Percentiles rank a stretch among this genome's conserved stretches.
Evolutionary conservation across 2,888 invertebrate genomes (phyloP).

Genomic region (Hirtodrosophila histrioides): DNA sequence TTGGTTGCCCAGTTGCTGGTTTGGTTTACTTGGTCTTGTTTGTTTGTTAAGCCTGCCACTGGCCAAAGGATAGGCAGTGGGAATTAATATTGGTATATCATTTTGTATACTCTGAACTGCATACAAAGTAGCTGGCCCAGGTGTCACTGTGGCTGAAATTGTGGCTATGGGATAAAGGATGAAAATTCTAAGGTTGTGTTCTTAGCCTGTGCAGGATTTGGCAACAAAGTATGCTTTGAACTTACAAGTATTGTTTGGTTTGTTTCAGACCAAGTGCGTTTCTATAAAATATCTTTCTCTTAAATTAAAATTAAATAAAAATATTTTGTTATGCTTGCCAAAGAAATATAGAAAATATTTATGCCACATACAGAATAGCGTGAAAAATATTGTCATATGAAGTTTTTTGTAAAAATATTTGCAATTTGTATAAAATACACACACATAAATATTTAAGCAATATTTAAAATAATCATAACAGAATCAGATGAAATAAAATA

Average conservation of each 20-base stretch:
- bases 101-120: slow-evolving; percentile 35
- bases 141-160: slow-evolving; percentile 38
- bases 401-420: too few relatives aligned
- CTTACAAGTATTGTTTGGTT: not conserved
- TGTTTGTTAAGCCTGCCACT: slow-evolving; percentile 30
- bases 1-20: slow-evolving; percentile 20
- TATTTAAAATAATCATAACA: too few relatives aligned
- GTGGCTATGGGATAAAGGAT: slow-evolving; percentile 19
- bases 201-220: not conserved
- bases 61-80: slow-evolving; percentile 30
- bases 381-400: too few relatives aligned
- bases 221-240: not conserved
- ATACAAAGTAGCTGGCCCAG: slow-evolving; percentile 22
- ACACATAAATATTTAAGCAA: too few relatives aligned
- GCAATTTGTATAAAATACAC: too few relatives aligned
- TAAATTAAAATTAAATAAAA: too few relatives aligned
- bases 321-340: too few relatives aligned
- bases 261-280: too few relatives aligned
- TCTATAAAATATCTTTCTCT: too few relatives aligned
- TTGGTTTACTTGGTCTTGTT: slow-evolving; percentile 10
- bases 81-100: slow-evolving; percentile 41
- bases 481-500: too few relatives aligned
- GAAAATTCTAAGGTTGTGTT: slow-evolving; percentile 3
- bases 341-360: too few relatives aligned
- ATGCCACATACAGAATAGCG: too few relatives aligned